Base-by-base conservation (phyloP, 1,140 invertebrate species). In the Diachasma alloeum region DNA sequence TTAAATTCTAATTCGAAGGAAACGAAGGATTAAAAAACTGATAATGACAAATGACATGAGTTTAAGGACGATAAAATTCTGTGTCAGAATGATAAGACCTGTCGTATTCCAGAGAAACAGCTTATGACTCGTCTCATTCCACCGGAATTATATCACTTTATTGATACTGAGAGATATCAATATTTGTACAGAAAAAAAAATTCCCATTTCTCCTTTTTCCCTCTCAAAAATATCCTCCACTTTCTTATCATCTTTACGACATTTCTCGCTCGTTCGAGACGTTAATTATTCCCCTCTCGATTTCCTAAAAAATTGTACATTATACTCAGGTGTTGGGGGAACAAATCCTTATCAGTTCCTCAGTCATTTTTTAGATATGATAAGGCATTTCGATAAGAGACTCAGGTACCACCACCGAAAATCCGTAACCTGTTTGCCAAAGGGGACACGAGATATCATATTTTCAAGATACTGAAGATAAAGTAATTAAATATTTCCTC, bases 371-470 rank as follows among this genome's bases (percentile, higher is more conserved):
- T 11, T 36, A 71, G 77, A 80, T 83, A 82, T 76, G 80, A 82
- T 84, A 82, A 83, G 78, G 74, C 68, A 76, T 39, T 48, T 39
- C 36, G 68, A 72, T 76, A 76, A 76, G 24, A 59, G 26, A 77
- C 69, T 78, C 77, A 81, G 78, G 80, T 78, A 82, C 59, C 78
- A 78, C 78, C 82, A 59, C 31, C 31, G 31, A 77, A 77, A 77
- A 77, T 74, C 53, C 71, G 26, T 46, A 48, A 42, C 48, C 53
- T 76, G 37, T 76, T 76, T 76, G 42, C 37, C 37, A 11, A 56
- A 59, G 46, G 48, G 46, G 63, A 26, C n/a, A 69, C n/a, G 13
- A 69, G 46, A 72, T 77, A 71, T 71, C 22, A 37, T 68, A 36
- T 37, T 68, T 68, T 66, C 59, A 31, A 66, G 59, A 66, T 66